phyloP scores from a whole-genome alignment of 1,140 invertebrate species.

The Drosophila dunni region DNA sequence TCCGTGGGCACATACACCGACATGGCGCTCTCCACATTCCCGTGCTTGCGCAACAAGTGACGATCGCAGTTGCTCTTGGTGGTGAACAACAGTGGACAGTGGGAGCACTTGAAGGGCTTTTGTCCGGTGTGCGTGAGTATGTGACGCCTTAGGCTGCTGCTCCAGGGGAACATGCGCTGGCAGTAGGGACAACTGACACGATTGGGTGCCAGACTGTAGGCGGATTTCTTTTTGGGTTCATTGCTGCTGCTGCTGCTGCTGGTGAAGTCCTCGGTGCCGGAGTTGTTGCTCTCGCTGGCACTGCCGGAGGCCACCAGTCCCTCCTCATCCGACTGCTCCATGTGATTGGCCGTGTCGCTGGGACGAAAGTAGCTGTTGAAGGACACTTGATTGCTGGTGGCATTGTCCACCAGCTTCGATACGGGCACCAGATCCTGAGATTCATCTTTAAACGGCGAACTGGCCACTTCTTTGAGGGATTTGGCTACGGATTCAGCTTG shows the following conservation, averaged over 20 bases:
- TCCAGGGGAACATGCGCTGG: constrained; percentile 97
- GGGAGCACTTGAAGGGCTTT: constrained; percentile 97
- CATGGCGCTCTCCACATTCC: constrained; percentile 85
- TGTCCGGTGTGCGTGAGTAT: constrained; percentile 97
- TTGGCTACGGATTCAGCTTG: constrained; percentile 81
- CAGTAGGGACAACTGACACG: constrained; percentile 96
- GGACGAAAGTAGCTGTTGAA: constrained; percentile 87
- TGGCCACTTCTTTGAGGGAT: constrained; percentile 79
- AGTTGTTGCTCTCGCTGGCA: constrained; percentile 91
- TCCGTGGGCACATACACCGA: constrained; percentile 83
- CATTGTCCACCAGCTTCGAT: constrained; percentile 91
- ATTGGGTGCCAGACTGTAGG: constrained; percentile 97
- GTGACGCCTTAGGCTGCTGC: constrained; percentile 95
- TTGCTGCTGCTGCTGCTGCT: constrained; percentile 78
- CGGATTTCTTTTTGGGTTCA: constrained; percentile 92
- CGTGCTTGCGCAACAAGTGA: constrained; percentile 95
- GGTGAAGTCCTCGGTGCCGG: constrained; percentile 90
- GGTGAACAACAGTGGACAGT: constrained; percentile 96
- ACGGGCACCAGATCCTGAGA: constrained; percentile 90
- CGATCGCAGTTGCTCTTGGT: constrained; percentile 99
- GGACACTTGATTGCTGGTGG: constrained; percentile 88
- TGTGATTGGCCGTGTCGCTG: constrained; percentile 84
- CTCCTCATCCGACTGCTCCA: constrained; percentile 89
- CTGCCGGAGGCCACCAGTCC: constrained; percentile 89
- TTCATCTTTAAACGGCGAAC: constrained; percentile 84